Evolutionary conservation across 2,888 invertebrate species (phyloP).

Genomic region (Tenthredo amoena): DNA sequence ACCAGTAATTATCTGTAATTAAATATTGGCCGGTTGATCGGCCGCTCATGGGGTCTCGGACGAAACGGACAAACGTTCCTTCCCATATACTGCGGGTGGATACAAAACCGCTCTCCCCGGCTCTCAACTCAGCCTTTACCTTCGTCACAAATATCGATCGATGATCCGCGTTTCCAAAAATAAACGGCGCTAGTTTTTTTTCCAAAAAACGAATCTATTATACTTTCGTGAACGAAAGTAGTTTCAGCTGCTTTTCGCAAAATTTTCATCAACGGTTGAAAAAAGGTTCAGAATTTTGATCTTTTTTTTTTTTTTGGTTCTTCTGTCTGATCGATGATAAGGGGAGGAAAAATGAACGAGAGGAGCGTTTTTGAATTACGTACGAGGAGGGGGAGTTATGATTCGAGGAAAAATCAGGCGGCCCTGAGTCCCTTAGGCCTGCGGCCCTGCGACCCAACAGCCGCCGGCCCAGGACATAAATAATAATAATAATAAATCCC

Average conservation of each 20-base stretch:
- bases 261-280: too few species aligned
- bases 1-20: constrained; percentile 75
- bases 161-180: not conserved
- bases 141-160: not conserved
- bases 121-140: constrained; percentile 22
- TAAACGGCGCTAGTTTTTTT: not conserved
- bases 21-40: constrained; percentile 68
- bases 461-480: constrained; percentile 40
- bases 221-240: not conserved
- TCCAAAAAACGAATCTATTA: not conserved
- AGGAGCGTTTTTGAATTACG: not conserved
- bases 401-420: not conserved
- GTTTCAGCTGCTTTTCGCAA: too few species aligned
- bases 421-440: not conserved
- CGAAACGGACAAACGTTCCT: constrained; percentile 46
- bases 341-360: not conserved
- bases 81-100: constrained; percentile 33
- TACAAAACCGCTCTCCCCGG: not conserved
- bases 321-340: not conserved
- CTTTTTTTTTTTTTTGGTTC: too few species aligned
- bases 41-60: constrained; percentile 14
- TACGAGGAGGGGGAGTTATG: not conserved
- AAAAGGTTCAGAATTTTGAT: too few species aligned
- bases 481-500: constrained; percentile 50
- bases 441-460: constrained; percentile 41